Base-by-base conservation (phyloP, 2,888 invertebrate species). In the Melinaea marsaeus region DNA sequence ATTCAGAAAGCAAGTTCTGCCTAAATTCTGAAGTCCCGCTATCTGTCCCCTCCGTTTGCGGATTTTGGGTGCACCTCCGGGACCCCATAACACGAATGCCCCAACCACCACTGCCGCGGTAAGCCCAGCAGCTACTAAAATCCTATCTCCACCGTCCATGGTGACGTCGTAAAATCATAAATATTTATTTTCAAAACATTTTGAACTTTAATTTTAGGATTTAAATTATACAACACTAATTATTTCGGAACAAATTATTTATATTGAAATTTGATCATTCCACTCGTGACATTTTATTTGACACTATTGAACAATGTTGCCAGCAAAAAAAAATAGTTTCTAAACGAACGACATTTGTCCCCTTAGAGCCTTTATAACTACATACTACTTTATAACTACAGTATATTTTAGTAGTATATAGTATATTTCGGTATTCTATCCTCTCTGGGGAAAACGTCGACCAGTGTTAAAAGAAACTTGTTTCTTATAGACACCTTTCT, bases 1-100 rank as follows among this genome's bases (percentile, higher is more conserved):
- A 87, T 98, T 98, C 61, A 98, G 88, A 81, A 98, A 98, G 84
- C 98, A 98, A 0, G 98, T 97, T 72, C 96, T 95, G 54, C 98
- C 98, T 69, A 98, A 92, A 89, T 98, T 98, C 71, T 95, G 95
- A 47, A 98, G 92, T 7, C 98, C 98, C 35, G 95, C 94, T 61
- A 96, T 93, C 80, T 95, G 94, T 33, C 96, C 96, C 74, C 93
- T 89, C 42, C 93, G 88, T 76, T 93, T 92, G 47, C 93, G 88
- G 63, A 92, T 85, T 65, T 92, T 90, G 4, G 93, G 85, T 74
- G 94, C 91, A 73, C 94, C 92, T 0, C 93, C 92, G 34, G 95
- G 95, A 63, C 95, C 95, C 96, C 96, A 96, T 73, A 96, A 92
- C 48, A 96, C 95, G 79, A 96, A 96, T 5, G 95, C 95, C 46